These are phyloP conservation scores for Eugnorisma glareosa DNA, from an alignment of 2,888 invertebrate species.

Conservation along the genomic window DNA sequence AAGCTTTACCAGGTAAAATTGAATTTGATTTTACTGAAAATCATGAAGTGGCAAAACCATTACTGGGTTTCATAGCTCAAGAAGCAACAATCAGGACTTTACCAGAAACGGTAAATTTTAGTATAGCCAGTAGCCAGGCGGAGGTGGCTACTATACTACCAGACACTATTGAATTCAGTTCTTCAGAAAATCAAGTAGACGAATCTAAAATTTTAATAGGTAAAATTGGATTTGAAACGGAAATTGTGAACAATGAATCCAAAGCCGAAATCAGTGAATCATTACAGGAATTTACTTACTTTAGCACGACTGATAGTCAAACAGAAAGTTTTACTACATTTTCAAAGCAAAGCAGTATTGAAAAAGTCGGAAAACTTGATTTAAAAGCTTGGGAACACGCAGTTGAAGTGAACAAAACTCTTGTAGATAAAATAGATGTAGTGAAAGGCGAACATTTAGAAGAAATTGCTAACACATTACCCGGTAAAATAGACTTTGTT, in stretches of 20 bases:
- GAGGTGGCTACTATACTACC: constrained; percentile 38
- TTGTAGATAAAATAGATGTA: constrained; percentile 37
- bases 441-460: constrained; percentile 38
- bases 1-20: constrained; percentile 6
- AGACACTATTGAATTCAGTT: constrained; percentile 4
- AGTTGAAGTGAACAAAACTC: constrained; percentile 51
- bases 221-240: constrained; percentile 24
- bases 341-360: constrained; percentile 13
- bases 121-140: constrained; percentile 5
- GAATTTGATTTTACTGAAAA: constrained; percentile 32
- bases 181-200: constrained; percentile 1
- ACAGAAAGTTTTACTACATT: constrained; percentile 4
- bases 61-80: constrained; percentile 2
- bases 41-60: not conserved
- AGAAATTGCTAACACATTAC: constrained; percentile 40
- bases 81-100: constrained; percentile 2
- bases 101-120: constrained; percentile 28
- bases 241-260: constrained; percentile 15
- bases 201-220: not conserved
- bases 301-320: not conserved
- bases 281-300: not conserved
- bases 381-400: constrained; percentile 48
- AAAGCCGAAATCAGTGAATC: constrained; percentile 29
- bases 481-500: constrained; percentile 23
- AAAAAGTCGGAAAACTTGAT: constrained; percentile 45